These are phyloP conservation scores for Cepaea hortensis DNA, from an alignment of 2,888 invertebrate genomes.

Conservation along the genomic window DNA sequence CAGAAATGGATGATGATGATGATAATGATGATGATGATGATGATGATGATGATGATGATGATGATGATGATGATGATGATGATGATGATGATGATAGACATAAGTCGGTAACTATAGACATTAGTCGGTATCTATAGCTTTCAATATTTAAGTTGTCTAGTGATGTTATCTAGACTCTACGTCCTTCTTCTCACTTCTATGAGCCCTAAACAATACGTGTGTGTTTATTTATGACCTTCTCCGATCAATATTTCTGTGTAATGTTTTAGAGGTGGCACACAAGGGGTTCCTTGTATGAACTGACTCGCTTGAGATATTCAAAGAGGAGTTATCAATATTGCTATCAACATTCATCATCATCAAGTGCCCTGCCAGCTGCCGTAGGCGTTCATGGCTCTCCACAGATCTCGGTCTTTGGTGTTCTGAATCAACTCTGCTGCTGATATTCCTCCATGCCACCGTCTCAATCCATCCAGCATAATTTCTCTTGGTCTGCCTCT, in stretches of 20 bases:
- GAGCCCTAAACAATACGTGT: too few species aligned
- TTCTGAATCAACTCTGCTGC: too few species aligned
- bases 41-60: conserved; percentile 18
- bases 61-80: conserved; percentile 25
- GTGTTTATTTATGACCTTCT: too few species aligned
- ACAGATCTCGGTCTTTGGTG: too few species aligned
- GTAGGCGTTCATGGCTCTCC: too few species aligned
- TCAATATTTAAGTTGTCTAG: too few species aligned
- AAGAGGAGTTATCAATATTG: neutral
- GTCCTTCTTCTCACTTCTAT: too few species aligned
- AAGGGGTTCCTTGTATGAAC: neutral
- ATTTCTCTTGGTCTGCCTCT: too few species aligned
- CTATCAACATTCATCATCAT: neutral
- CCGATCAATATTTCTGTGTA: neutral
- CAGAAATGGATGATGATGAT: neutral
- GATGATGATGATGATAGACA: neutral
- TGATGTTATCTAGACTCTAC: too few species aligned
- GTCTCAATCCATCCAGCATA: too few species aligned
- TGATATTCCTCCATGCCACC: too few species aligned
- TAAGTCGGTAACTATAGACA: neutral
- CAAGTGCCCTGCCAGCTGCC: too few species aligned
- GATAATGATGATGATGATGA: conserved; percentile 24
- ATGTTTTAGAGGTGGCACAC: neutral
- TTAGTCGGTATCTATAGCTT: neutral
- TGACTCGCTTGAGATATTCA: neutral